Conservation (phyloP, 2,888 invertebrate species). For the Apotomis turbidana region DNA sequence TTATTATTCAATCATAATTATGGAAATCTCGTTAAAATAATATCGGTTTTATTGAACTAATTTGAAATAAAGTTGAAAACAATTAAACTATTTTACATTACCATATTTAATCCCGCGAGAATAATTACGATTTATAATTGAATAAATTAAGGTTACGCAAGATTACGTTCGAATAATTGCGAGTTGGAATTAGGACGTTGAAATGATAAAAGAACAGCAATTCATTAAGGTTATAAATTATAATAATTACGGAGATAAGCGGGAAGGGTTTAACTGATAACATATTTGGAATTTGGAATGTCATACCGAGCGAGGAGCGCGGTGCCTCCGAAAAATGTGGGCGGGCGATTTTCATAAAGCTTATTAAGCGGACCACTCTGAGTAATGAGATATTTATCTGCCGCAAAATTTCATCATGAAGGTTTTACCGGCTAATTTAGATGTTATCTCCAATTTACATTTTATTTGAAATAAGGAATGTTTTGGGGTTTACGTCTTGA, state of each 20-base stretch:
- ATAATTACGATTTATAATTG: conserved; percentile 27
- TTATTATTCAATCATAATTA: conserved; percentile 29
- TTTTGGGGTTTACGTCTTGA: background rate
- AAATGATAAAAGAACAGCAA: conserved; percentile 34
- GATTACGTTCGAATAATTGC: conserved; percentile 18
- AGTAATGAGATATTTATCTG: conserved; percentile 33
- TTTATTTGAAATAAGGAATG: background rate
- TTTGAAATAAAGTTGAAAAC: conserved; percentile 8
- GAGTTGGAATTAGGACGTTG: conserved; percentile 21
- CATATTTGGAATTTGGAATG: conserved; percentile 25
- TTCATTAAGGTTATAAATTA: conserved; percentile 32
- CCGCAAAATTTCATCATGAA: conserved; percentile 26
- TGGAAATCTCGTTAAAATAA: conserved; percentile 25
- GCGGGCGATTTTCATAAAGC: conserved; percentile 26
- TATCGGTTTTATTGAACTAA: conserved; percentile 2
- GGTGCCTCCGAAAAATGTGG: conserved; percentile 18
- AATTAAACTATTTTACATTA: conserved; percentile 16
- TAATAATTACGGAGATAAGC: conserved; percentile 27
- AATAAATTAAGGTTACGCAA: conserved; percentile 27
- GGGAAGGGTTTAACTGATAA: conserved; percentile 33
- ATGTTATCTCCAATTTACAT: conserved; percentile 27
- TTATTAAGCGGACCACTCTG: conserved; percentile 27
- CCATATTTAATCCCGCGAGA: background rate
- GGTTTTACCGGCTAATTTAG: conserved; percentile 33
- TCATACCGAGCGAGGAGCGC: conserved; percentile 6